Percentiles rank a stretch among this genome's conserved stretches.
phyloP scores from a whole-genome alignment of 2,113 vertebrate species.

The Cephalopholis sonnerati region DNA sequence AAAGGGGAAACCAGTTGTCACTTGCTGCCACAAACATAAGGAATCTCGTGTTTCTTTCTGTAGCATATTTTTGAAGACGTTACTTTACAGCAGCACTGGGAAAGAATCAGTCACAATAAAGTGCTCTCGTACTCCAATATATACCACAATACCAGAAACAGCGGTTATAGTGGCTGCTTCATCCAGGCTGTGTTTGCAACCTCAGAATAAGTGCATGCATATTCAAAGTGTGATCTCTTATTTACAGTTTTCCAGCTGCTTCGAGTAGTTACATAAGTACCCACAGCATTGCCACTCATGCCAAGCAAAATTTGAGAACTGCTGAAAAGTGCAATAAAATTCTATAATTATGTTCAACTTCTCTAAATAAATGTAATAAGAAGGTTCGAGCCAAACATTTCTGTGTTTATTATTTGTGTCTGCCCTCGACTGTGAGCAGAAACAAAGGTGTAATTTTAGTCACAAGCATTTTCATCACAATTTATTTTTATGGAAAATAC shows the following conservation, averaged over 20 bases:
- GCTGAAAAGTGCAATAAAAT: constrained; percentile 5
- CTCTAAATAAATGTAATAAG: constrained; percentile 13
- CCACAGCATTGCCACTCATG: not conserved
- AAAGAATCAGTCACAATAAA: not conserved
- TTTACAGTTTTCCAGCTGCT: not conserved
- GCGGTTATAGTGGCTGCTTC: not conserved
- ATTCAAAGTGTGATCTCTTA: constrained; percentile 5
- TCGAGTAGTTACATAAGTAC: not conserved
- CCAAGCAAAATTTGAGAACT: not conserved
- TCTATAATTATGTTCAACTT: not conserved
- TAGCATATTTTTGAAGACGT: not conserved
- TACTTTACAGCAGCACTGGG: not conserved
- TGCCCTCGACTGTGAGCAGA: not conserved
- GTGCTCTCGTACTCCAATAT: not conserved
- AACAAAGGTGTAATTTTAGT: constrained; percentile 6
- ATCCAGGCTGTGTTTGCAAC: not conserved
- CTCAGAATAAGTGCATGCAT: constrained; percentile 3
- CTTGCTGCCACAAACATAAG: not conserved
- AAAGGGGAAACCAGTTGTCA: not conserved
- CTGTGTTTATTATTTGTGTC: not conserved
- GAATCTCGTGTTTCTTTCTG: not conserved
- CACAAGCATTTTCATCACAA: not conserved
- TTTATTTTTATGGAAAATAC: constrained; percentile 6
- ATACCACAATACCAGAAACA: not conserved
- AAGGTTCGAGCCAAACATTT: not conserved